Conservation (phyloP, 2,888 invertebrate species). For the Ormyrus pomaceus region DNA sequence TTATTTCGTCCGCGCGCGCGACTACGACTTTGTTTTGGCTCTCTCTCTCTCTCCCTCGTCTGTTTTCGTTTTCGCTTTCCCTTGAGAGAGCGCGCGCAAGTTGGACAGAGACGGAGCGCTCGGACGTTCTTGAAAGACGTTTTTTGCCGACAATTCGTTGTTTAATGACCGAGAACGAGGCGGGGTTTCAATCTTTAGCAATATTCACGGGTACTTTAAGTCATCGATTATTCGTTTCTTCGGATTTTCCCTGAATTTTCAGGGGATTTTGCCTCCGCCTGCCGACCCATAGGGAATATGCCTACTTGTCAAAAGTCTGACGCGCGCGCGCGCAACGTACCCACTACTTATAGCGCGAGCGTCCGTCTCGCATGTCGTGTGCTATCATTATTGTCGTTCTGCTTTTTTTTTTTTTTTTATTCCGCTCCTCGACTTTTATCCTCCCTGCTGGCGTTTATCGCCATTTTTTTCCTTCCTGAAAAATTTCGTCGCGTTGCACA, state of each 20-base stretch:
- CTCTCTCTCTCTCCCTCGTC: not conserved
- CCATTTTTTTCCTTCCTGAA: too few relatives aligned
- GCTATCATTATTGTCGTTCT: not conserved
- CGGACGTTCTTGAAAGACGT: slow-evolving; percentile 13
- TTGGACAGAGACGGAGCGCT: not conserved
- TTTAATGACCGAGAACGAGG: not conserved
- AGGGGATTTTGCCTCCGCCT: not conserved
- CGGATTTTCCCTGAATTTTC: not conserved
- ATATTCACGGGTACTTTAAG: slow-evolving; percentile 39
- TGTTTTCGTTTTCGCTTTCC: slow-evolving; percentile 49
- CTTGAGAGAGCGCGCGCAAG: slow-evolving; percentile 4
- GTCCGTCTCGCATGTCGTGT: not conserved
- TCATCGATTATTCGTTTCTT: slow-evolving; percentile 23
- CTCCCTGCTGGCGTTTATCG: too few relatives aligned
- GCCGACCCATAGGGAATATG: not conserved
- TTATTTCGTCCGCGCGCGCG: slow-evolving; percentile 24
- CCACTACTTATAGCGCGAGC: too few relatives aligned
- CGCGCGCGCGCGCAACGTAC: not conserved
- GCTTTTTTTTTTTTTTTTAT: not conserved
- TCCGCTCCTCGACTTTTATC: not conserved
- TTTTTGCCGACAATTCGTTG: slow-evolving; percentile 1
- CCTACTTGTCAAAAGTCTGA: slow-evolving; percentile 22
- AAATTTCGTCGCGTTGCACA: too few relatives aligned
- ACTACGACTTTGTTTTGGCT: slow-evolving; percentile 51
- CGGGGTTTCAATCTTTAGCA: not conserved